A percentile compares a stretch with the other conserved stretches of the same genome.
Evolutionary conservation across 2,797 vertebrate species (phyloP).

Genomic region (Sternarchorhynchus goeldii): DNA sequence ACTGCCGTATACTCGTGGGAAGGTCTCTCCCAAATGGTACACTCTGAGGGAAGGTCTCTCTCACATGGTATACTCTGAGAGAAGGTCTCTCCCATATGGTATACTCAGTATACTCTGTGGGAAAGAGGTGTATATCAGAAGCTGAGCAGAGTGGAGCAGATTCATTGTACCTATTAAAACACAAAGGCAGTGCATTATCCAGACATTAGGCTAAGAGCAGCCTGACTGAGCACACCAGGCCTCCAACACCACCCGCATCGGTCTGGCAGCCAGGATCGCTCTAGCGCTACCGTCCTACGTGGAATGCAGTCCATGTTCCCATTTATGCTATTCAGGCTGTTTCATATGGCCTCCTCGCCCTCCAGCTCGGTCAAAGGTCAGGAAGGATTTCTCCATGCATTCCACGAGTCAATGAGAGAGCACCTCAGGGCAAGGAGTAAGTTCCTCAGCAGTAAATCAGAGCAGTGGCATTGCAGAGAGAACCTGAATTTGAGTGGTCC

Average conservation of each 20-base stretch:
- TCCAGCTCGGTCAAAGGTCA: constrained; percentile 44
- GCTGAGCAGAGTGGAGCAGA: constrained; percentile 33
- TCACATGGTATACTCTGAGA: no score
- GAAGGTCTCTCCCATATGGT: no score
- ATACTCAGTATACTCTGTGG: no score
- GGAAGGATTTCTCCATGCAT: constrained; percentile 13
- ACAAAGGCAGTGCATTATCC: neutral
- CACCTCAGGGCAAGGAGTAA: neutral
- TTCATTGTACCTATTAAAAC: constrained; percentile 38
- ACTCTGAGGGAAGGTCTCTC: no score
- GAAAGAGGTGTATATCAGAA: constrained; percentile 22
- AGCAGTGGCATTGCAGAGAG: neutral
- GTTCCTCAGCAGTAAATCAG: constrained; percentile 26
- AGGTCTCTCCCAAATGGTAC: no score
- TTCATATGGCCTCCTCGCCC: constrained; percentile 43
- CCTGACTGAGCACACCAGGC: constrained; percentile 14
- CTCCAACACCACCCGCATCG: constrained; percentile 33
- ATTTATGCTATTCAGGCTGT: constrained; percentile 48
- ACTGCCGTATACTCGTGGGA: constrained; percentile 6
- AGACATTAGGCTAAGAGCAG: neutral
- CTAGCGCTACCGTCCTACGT: constrained; percentile 45
- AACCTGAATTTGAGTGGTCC: neutral
- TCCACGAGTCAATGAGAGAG: constrained; percentile 36
- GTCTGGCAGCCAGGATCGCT: constrained; percentile 45
- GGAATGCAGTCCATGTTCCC: constrained; percentile 49